Evolutionary conservation across 2,888 invertebrate species (phyloP), one percentile per base, ranked within the genome.

Genomic region (Malachius bipustulatus): DNA sequence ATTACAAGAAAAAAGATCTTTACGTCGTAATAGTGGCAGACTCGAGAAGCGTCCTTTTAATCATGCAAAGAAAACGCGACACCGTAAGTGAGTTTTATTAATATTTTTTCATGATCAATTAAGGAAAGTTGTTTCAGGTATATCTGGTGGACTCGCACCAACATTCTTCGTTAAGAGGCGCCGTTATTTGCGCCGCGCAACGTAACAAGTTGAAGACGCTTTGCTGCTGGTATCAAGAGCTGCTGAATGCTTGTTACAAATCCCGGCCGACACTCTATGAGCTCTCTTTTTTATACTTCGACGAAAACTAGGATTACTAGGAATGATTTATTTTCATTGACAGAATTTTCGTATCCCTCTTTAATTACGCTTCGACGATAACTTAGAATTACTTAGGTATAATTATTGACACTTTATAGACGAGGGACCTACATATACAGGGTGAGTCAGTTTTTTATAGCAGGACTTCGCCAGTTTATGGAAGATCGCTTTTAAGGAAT

Each of bases 111-210:
- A n/a, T n/a, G n/a, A n/a, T n/a, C n/a, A n/a, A n/a, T n/a, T n/a
- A n/a, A n/a, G n/a, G n/a, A n/a, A n/a, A n/a, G n/a, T n/a, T n/a
- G 34, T 57, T 56, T 35, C 39, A 69, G 69, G 60, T 68, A 15
- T 65, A 61, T 13, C 47, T 70, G 13, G 59, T 70, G 24, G 70
- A 70, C 51, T 66, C 70, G 1, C 70, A 70, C 46, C 63, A 55
- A 42, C 62, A 65, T 43, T 49, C 56, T 12, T 41, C 49, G 24
- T 55, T 54, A 29, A 61, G 62, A 43, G 70, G 70, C 34, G 63
- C 69, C 31, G 61, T 68, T 11, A 55, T 69, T 34, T 68, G 68
- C 10, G 62, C 66, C 47, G 64, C 64, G 42, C 49, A 50, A 29
- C 37, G 48, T 16, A 48, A 55, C 10, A 55, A 55, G 40, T 47